phyloP scores from a whole-genome alignment of 2,113 vertebrate species.

The Ptychochromis oligacanthus region DNA sequence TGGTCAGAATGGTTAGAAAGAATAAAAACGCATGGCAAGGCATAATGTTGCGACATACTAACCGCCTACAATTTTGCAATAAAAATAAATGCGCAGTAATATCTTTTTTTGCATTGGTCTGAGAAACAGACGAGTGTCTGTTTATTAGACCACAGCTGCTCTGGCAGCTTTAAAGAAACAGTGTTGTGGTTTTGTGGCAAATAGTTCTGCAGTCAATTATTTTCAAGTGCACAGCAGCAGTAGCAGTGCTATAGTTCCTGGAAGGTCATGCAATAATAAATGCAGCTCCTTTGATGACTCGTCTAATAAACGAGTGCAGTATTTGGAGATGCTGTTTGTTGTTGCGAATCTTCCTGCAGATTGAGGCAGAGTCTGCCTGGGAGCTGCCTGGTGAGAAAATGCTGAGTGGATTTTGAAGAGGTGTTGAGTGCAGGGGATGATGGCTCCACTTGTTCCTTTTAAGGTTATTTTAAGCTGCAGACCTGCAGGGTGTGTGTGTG shows the following conservation, averaged over 20 bases:
- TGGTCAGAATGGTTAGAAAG: not conserved
- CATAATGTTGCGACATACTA: not conserved
- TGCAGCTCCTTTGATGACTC: slow-evolving; percentile 30
- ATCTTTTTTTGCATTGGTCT: slow-evolving; percentile 7
- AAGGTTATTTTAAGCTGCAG: slow-evolving; percentile 77
- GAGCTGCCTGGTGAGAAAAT: slow-evolving; percentile 67
- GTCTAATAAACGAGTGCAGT: slow-evolving; percentile 31
- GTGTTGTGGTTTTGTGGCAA: slow-evolving; percentile 27
- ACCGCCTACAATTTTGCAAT: not conserved
- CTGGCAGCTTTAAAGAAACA: slow-evolving; percentile 18
- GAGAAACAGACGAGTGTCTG: not conserved
- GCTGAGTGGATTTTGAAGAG: slow-evolving; percentile 72
- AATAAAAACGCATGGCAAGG: not conserved
- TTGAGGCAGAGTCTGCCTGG: slow-evolving; percentile 50
- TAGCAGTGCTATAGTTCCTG: slow-evolving; percentile 18
- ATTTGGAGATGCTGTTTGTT: slow-evolving; percentile 54
- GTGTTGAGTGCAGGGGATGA: slow-evolving; percentile 74
- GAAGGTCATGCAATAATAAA: slow-evolving; percentile 55
- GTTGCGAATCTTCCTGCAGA: slow-evolving; percentile 51
- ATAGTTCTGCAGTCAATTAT: slow-evolving; percentile 48
- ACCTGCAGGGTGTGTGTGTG: slow-evolving; percentile 68
- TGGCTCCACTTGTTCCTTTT: slow-evolving; percentile 72
- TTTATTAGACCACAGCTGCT: slow-evolving; percentile 2
- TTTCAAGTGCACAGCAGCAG: slow-evolving; percentile 24
- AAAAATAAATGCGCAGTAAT: slow-evolving; percentile 1